Base-by-base conservation (phyloP, 2,888 invertebrate genomes). In the Campoplex capitator region DNA sequence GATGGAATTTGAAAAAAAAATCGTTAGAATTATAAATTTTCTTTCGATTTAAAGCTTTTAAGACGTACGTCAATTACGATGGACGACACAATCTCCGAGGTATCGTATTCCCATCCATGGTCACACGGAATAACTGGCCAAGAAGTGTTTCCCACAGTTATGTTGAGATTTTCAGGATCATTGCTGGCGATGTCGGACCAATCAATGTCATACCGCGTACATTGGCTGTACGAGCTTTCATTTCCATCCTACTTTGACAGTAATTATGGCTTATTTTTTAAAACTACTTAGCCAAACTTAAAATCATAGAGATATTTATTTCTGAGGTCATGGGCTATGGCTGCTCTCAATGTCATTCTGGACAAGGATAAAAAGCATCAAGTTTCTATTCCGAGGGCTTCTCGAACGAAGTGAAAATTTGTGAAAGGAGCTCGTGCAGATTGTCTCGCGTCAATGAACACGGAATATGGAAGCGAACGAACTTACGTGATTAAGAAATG, bases 61-160 rank as follows among this genome's bases (percentile, higher is more conserved):
- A 48, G 84, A 92, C 92, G 16, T 91, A 94, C 94, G 95, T 98
- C 98, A 89, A 97, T 97, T 28, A 98, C 98, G 90, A 98, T 96
- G 16, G 98, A 98, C 1, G 98, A 98, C 88, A 95, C 95, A 4
- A 97, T 95, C 92, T 96, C 96, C 7, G 96, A 96, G 77, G 95
- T 96, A 90, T 98, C 96, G 92, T 97, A 98, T 91, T 97, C 97
- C 96, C 97, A 98, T 48, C 98, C 98, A 92, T 97, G 96, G 67
- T 95, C 92, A 92, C 98, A 98, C 8, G 95, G 95, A 91, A 97
- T 97, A 7, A 95, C 94, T 0, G 96, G 95, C 97, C 97, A 97
- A 2, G 95, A 95, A 18, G 92, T 88, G 90, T 96, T 96, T 28
- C 87, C 84, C 23, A 82, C 70, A 2, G 95, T 94, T 82, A 92